Evolutionary conservation across 2,797 vertebrate genomes (phyloP).

Genomic region (Streptopelia turtur): DNA sequence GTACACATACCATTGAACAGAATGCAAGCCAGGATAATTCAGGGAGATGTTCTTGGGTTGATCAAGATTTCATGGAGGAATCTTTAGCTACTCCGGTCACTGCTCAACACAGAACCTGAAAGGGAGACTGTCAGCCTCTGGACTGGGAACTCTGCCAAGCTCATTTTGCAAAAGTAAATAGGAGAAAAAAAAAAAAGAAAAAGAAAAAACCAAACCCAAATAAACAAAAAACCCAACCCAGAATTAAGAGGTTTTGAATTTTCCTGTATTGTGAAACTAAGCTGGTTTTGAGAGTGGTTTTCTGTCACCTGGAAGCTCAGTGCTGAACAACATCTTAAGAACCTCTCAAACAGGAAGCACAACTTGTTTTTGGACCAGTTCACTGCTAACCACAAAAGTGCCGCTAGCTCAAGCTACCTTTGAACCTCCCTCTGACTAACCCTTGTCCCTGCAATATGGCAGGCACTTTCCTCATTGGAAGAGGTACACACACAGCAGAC

Average conservation of each 20-base stretch:
- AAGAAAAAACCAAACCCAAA: neutral
- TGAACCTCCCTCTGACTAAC: neutral
- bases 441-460: neutral
- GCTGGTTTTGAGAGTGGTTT: neutral
- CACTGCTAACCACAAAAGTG: neutral
- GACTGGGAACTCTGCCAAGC: neutral
- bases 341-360: neutral
- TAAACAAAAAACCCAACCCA: neutral
- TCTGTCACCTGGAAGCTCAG: neutral
- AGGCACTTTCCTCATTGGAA: neutral
- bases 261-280: neutral
- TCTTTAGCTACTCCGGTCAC: neutral
- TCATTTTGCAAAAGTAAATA: neutral
- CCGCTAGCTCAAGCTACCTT: neutral
- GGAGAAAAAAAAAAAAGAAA: neutral
- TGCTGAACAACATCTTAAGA: neutral
- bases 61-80: neutral
- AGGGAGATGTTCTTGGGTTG: neutral
- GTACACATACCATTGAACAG: neutral
- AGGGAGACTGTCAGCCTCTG: neutral
- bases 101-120: neutral
- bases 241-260: neutral
- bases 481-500: fast-evolving
- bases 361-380: neutral
- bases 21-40: neutral